These are phyloP conservation scores for Paralvinella palmiformis DNA, from an alignment of 1,140 invertebrate genomes.

Conservation along the genomic window DNA sequence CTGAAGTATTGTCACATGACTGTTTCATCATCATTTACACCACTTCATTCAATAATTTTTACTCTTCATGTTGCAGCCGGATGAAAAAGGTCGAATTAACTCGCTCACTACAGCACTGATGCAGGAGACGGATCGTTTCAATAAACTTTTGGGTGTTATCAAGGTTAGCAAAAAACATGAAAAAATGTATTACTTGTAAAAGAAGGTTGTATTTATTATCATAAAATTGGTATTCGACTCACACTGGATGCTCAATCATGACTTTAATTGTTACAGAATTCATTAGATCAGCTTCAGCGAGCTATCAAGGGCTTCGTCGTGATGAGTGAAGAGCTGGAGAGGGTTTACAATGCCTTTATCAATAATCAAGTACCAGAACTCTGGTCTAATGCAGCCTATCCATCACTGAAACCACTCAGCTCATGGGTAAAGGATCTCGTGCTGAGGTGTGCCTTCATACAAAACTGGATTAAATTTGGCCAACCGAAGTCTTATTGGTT, in stretches of 20 bases:
- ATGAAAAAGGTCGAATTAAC: conserved; percentile 63
- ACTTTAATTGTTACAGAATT: conserved; percentile 62
- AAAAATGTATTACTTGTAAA: background rate
- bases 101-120: conserved; percentile 76
- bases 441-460: conserved; percentile 70
- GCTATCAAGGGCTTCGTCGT: conserved; percentile 79
- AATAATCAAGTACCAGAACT: conserved; percentile 64
- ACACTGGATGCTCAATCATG: background rate
- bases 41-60: no score
- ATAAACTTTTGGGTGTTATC: conserved; percentile 63
- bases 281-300: conserved; percentile 69
- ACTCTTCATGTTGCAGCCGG: conserved; percentile 59
- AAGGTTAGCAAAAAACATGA: conserved; percentile 30
- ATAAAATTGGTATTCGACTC: background rate
- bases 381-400: conserved; percentile 77
- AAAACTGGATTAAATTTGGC: conserved; percentile 66
- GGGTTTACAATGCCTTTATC: conserved; percentile 68
- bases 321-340: conserved; percentile 80
- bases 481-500: conserved; percentile 79
- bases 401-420: conserved; percentile 74
- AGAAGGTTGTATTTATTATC: background rate
- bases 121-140: conserved; percentile 81
- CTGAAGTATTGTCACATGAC: no score
- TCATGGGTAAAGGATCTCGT: conserved; percentile 77
- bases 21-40: no score